Base-by-base conservation (phyloP, 2,113 vertebrate species). In the Rana temporaria region DNA sequence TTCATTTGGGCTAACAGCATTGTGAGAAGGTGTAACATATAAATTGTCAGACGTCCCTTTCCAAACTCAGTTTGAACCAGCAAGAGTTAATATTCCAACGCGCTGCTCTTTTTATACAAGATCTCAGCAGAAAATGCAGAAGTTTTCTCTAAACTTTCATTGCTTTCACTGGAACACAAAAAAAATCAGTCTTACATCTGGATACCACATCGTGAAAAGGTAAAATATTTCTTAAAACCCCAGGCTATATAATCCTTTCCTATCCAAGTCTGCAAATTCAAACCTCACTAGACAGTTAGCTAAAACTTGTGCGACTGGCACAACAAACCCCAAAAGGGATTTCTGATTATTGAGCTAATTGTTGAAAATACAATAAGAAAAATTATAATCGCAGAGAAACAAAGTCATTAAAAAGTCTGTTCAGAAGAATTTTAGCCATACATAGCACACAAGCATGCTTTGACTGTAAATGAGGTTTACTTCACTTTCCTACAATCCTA, bases 101-200 rank as follows among this genome's bases (percentile, higher is more conserved):
- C 76, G 53, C 63, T 83, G 53, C 63, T 59, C 63, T 66, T 67
- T 59, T 63, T 42, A 75, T 68, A 83, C 76, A 66, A 57, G 30
- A 12, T 42, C 80, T n/a, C 52, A 82, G 19, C 17, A 66, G 62
- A 60, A 66, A 73, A 65, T 56, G 19, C 16, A 42, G 12, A 73
- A 20, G 20, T 74, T 80, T 70, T 17, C 78, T 70, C 20, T 59
- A 20, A 19, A 30, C 34, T 55, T 74, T 74, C 60, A 82, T 65
- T 64, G 56, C 70, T 56, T 75, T 66, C 70, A 53, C 16, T 57
- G 88, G 85, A 89, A 90, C 90, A 84, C 3, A 84, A 0, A 4
- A 64, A 26, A 88, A 92, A 94, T 94, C 90, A 87, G 91, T 94
- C 92, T 93, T 74, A 16, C 64, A 88, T 89, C 87, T 89, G 69